Conservation (phyloP, 2,113 vertebrate species). For the Puma concolor region DNA sequence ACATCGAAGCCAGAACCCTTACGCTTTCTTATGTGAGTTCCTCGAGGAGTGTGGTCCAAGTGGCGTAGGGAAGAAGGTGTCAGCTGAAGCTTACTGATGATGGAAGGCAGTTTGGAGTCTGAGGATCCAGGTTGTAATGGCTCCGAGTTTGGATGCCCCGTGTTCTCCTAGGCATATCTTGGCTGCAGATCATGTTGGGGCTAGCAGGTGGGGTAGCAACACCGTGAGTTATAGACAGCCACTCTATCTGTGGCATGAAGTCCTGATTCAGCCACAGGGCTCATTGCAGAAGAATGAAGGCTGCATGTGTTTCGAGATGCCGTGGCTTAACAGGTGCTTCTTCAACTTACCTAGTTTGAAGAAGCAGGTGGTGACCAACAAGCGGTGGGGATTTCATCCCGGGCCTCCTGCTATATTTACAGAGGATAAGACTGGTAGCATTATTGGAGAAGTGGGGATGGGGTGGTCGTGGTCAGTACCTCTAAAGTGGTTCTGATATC, state of each 20-base stretch:
- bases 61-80: fast-evolving
- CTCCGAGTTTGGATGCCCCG: neutral
- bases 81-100: neutral
- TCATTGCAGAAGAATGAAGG: neutral
- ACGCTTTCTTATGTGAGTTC: neutral
- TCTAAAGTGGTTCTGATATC: neutral
- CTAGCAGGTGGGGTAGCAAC: neutral
- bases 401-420: neutral
- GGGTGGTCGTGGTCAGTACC: no score
- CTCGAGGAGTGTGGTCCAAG: neutral
- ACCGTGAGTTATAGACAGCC: fast-evolving
- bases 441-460: neutral
- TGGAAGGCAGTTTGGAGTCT: neutral
- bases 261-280: neutral
- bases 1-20: neutral
- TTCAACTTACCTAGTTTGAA: neutral
- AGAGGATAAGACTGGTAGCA: neutral
- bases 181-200: no score
- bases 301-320: neutral
- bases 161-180: no score
- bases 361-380: neutral
- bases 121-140: neutral
- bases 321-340: neutral
- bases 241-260: neutral
- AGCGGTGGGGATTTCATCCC: neutral